A percentile compares a stretch with the other conserved stretches of the same genome.
These are phyloP conservation scores for Drosophila prostipennis DNA, from an alignment of 2,888 invertebrate genomes.

Conservation along the genomic window DNA sequence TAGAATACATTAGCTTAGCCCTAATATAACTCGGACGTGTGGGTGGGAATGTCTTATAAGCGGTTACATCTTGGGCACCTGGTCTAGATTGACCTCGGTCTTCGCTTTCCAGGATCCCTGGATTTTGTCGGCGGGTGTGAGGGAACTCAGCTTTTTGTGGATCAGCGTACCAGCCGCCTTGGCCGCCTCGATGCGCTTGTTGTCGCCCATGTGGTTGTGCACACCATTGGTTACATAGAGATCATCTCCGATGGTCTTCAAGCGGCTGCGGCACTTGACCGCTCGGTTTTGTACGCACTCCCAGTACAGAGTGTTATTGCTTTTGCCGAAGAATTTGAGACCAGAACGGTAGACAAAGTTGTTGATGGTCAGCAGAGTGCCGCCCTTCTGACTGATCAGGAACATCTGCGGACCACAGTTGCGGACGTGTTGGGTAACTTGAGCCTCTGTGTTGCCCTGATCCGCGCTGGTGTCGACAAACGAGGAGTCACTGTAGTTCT, in stretches of 20 bases:
- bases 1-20: slow-evolving; percentile 12
- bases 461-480: too few species aligned
- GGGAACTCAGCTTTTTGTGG: slow-evolving; percentile 79
- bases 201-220: slow-evolving; percentile 82
- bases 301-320: slow-evolving; percentile 83
- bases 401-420: slow-evolving; percentile 83
- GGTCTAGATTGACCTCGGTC: slow-evolving; percentile 25
- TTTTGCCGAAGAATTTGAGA: slow-evolving; percentile 82
- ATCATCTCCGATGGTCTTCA: slow-evolving; percentile 84
- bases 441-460: too few species aligned
- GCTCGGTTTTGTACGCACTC: slow-evolving; percentile 84
- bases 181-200: slow-evolving; percentile 80
- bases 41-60: slow-evolving; percentile 25
- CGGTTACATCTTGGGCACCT: slow-evolving; percentile 19
- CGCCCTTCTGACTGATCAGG: slow-evolving; percentile 84
- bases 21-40: background rate
- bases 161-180: slow-evolving; percentile 81
- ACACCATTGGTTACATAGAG: slow-evolving; percentile 83
- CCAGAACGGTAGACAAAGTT: slow-evolving; percentile 84
- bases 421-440: slow-evolving; percentile 80
- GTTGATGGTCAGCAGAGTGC: slow-evolving; percentile 82
- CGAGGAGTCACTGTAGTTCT: too few species aligned
- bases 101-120: slow-evolving; percentile 41
- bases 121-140: slow-evolving; percentile 68
- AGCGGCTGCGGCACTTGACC: slow-evolving; percentile 83